Evolutionary conservation across 2,888 invertebrate species (phyloP), one percentile per base, ranked within the genome.

Genomic region (Agriopis leucophaearia): DNA sequence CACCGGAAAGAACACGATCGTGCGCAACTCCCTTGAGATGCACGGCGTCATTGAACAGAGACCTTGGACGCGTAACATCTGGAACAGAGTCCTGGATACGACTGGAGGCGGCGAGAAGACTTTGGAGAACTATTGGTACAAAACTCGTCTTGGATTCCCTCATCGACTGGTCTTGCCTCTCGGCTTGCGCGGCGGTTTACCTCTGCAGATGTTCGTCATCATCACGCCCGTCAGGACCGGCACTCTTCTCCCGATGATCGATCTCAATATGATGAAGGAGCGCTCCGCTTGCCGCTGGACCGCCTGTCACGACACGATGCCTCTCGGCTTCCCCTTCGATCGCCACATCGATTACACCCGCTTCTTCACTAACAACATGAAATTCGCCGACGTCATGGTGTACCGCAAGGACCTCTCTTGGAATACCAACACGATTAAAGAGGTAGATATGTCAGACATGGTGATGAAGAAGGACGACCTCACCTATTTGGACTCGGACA

Each of bases 281-380:
- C 92, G 94, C 67, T 94, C 91, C 74, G 88, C 94, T 69, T 95
- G 94, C 75, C 92, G 92, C 80, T 95, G 94, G 84, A 84, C 95
- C 78, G 90, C 87, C 8, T 94, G 92, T 72, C 87, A 95, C 73
- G 97, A 97, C 87, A 94, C 92, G 57, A 94, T 94, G 84, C 95
- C 97, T 1, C 92, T 96, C 76, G 96, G 96, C 69, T 97, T 95
- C 94, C 97, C 97, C 75, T 96, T 97, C 92, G 97, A 97, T 88
- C 95, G 96, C 73, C 90, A 90, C 44, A 94, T 96, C 80, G 92
- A 95, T 66, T 90, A 94, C 74, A 89, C 91, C 56, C 80, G 85
- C 72, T 96, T 96, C 94, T 94, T 92, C 80, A 95, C 95, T 18
- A 94, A 94, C 75, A 97, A 97, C 91, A 95, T 95, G 90, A 95